These are phyloP conservation scores for Desoria tigrina DNA, from an alignment of 2,888 invertebrate species.

Conservation along the genomic window DNA sequence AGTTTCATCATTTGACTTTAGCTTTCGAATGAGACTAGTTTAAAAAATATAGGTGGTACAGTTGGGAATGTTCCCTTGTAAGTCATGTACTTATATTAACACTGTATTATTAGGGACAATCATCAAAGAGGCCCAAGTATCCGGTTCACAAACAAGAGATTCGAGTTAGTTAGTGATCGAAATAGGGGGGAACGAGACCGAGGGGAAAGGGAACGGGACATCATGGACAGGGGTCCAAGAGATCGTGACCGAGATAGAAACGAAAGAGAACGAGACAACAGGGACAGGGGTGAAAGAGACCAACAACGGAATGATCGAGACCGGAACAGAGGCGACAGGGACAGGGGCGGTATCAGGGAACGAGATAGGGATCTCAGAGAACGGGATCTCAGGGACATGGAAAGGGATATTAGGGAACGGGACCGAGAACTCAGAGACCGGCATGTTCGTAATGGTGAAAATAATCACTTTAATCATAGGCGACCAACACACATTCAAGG, in stretches of 20 bases:
- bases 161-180: slow-evolving; percentile 16
- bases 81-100: too few relatives aligned
- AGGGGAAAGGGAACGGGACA: slow-evolving; percentile 8
- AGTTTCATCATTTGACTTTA: too few relatives aligned
- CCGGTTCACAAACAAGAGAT: not conserved
- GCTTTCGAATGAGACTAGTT: too few relatives aligned
- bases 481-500: slow-evolving; percentile 54
- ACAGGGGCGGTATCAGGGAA: too few relatives aligned
- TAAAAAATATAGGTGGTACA: too few relatives aligned
- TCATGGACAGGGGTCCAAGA: slow-evolving; percentile 9
- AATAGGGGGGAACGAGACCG: slow-evolving; percentile 21
- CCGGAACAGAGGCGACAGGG: slow-evolving; percentile 24
- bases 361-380: slow-evolving; percentile 25
- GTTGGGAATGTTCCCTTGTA: too few relatives aligned
- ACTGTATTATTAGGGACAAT: slow-evolving; percentile 3
- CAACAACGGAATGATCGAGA: slow-evolving; percentile 25
- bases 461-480: slow-evolving; percentile 34
- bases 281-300: slow-evolving; percentile 18
- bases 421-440: slow-evolving; percentile 50
- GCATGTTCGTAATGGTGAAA: slow-evolving; percentile 55
- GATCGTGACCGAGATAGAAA: slow-evolving; percentile 56
- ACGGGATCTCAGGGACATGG: slow-evolving; percentile 59
- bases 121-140: not conserved
- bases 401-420: slow-evolving; percentile 57
- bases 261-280: slow-evolving; percentile 44